These are phyloP conservation scores for Clitarchus hookeri DNA, from an alignment of 2,888 invertebrate genomes.

Conservation along the genomic window DNA sequence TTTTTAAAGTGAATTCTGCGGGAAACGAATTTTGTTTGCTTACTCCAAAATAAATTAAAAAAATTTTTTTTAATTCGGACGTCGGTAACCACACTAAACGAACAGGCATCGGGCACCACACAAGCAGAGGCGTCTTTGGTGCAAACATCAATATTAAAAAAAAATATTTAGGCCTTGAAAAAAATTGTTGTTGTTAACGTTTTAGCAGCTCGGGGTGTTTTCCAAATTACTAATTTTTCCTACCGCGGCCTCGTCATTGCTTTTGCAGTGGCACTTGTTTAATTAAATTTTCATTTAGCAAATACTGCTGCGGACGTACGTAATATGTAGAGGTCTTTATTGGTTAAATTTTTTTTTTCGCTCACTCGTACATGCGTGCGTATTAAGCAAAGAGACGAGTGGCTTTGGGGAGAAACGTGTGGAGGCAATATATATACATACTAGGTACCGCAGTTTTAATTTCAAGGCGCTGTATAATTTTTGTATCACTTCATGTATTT, in stretches of 20 bases:
- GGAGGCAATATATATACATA: not conserved
- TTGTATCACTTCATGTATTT: too few relatives aligned
- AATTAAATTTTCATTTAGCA: not conserved
- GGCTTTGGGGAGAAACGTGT: not conserved
- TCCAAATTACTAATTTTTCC: not conserved
- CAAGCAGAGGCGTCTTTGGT: not conserved
- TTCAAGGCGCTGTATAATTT: too few relatives aligned
- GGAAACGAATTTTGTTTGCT: too few relatives aligned
- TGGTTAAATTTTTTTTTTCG: not conserved
- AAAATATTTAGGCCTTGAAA: too few relatives aligned
- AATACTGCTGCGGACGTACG: not conserved
- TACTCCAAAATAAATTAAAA: not conserved
- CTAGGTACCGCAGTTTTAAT: not conserved
- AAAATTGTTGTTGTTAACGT: not conserved
- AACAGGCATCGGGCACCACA: not conserved
- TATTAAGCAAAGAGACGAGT: not conserved
- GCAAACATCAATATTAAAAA: not conserved
- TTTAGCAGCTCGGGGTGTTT: not conserved
- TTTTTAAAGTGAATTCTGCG: too few relatives aligned
- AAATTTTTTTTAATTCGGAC: not conserved
- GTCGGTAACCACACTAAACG: not conserved
- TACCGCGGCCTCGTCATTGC: not conserved
- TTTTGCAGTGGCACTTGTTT: constrained; percentile 7
- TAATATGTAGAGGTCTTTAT: not conserved
- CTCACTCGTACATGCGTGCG: not conserved